Base-by-base conservation (phyloP, 2,113 vertebrate genomes). In the Crocuta crocuta region DNA sequence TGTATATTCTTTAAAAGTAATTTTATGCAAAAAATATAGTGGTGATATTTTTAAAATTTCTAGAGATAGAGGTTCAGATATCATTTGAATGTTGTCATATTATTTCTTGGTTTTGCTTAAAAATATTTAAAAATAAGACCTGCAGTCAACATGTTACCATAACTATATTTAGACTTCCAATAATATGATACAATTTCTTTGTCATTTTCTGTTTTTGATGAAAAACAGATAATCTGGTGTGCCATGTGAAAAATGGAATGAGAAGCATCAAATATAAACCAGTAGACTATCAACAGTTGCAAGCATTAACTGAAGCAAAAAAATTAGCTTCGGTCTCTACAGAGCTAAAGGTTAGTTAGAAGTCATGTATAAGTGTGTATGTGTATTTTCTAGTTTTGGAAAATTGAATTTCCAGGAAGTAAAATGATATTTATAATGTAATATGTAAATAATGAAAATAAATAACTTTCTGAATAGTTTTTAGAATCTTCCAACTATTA, bases 341-440 rank as follows among this genome's bases (percentile, higher is more conserved):
- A 97, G 99, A 99, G 63, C 97, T 99, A 97, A 99, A 99, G 99
- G 99, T 99, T 99, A 88, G 97, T 99, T 99, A 88, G 97, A 79
- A 70, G 10, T 11, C 50, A 1, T 82, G 10, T 91, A 35, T 96
- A 35, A 79, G 23, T 94, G 66, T 85, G 70, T 53, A 10, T 93
- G 45, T 78, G 16, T 68, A n/a, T 70, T 71, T 94, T 89, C n/a
- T 82, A 50, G 24, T 58, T 96, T 95, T 35, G 76, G 28, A 88
- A 96, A 96, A 91, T 66, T 88, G 45, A 96, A 88, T 84, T 95
- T 4, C 45, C 92, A 65, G 17, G 15, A 97, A 84, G 66, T 71
- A 78, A 93, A 92, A 81, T 89, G 53, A 58, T 92, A 87, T 81
- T 92, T 95, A 81, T 4, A 71, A 71, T 95, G 63, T 26, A 84